A percentile compares a stretch with the other conserved stretches of the same genome.
Evolutionary conservation across 2,797 vertebrate genomes (phyloP).

Genomic region (Calcarius lapponicus): DNA sequence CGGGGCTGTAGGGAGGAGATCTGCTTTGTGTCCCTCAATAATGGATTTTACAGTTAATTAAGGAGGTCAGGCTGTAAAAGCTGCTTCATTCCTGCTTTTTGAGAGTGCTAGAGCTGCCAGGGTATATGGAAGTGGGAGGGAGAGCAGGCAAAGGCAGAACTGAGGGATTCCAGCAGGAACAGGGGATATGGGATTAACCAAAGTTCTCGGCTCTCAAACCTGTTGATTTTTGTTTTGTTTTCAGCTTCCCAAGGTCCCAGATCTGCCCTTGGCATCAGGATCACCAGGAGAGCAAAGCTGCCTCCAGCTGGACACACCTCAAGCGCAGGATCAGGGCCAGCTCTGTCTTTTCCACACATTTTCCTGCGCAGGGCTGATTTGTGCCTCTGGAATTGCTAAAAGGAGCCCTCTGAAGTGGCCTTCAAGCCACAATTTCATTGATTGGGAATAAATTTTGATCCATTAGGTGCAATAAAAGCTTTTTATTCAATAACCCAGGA

Average conservation of each 20-base stretch:
- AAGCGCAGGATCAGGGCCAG: neutral
- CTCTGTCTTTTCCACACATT: neutral
- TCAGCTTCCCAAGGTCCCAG: neutral
- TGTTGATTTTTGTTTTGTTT: neutral
- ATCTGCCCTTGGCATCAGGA: neutral
- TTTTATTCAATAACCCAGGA: neutral
- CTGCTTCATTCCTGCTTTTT: constrained; percentile 22
- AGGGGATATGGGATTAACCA: neutral
- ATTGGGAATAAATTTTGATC: neutral
- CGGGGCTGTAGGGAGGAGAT: constrained; percentile 10
- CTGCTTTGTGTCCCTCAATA: constrained; percentile 43
- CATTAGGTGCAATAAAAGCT: neutral
- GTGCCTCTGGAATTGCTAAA: neutral
- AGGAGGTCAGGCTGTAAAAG: constrained; percentile 33
- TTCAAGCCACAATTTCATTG: neutral
- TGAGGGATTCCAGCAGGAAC: neutral
- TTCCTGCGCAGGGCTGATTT: neutral
- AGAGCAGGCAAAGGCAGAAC: neutral
- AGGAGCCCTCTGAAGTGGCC: neutral
- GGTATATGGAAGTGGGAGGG: neutral
- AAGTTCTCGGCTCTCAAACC: neutral
- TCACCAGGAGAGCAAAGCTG: neutral
- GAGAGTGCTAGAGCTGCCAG: neutral
- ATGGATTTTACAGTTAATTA: constrained; percentile 63
- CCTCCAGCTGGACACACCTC: neutral